Conservation (phyloP, 2,888 invertebrate genomes). For the Mythimna lalbum region DNA sequence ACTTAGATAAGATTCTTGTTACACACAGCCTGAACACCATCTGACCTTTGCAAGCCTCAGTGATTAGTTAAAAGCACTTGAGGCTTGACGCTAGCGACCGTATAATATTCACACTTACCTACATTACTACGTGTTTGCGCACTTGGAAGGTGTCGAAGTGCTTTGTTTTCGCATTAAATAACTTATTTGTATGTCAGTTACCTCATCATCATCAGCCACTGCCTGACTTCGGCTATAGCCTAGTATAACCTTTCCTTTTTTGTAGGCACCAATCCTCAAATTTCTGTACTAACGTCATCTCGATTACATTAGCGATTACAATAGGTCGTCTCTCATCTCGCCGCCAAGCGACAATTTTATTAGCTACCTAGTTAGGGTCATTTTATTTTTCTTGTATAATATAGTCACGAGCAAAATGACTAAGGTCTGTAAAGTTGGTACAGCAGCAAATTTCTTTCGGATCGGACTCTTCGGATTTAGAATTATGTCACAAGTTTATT, state of each 20-base stretch:
- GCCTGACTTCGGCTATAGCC: no score
- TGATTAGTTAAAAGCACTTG: constrained; percentile 17
- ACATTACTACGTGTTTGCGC: constrained; percentile 16
- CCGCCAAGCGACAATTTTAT: no score
- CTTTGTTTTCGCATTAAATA: constrained; percentile 17
- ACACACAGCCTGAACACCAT: neutral
- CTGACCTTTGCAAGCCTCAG: constrained; percentile 32
- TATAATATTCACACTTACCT: constrained; percentile 33
- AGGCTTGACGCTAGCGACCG: constrained; percentile 18
- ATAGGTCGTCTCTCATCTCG: no score
- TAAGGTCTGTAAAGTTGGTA: neutral
- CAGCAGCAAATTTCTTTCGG: no score
- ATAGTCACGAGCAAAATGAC: neutral
- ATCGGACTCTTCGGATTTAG: no score
- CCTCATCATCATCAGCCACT: no score
- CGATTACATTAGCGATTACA: no score
- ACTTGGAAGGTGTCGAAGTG: constrained; percentile 12
- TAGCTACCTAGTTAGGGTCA: neutral
- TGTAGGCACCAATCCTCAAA: no score
- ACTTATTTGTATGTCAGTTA: neutral
- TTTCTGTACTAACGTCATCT: no score
- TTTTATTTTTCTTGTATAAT: neutral
- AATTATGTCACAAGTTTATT: no score
- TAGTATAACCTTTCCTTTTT: no score
- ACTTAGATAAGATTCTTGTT: neutral